Evolutionary conservation across 2,113 vertebrate species (phyloP).

Genomic region (rat (Rattus norvegicus)): DNA sequence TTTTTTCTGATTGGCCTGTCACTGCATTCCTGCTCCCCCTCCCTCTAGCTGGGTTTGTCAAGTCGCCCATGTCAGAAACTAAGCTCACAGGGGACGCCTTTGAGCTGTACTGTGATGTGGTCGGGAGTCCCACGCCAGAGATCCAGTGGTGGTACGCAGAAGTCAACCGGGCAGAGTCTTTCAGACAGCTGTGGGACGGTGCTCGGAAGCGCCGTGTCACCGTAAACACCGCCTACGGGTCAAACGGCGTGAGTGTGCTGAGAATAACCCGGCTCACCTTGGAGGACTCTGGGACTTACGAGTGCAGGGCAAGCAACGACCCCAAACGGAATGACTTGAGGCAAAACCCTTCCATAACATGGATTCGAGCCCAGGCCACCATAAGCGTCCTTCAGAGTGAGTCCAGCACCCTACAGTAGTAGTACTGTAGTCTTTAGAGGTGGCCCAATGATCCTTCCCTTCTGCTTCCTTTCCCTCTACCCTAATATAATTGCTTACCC

Average conservation of each 20-base stretch:
- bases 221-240: slow-evolving; percentile 97
- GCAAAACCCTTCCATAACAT: slow-evolving; percentile 98
- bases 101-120: slow-evolving; percentile 99
- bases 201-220: slow-evolving; percentile 96
- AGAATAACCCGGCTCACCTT: slow-evolving; percentile 95
- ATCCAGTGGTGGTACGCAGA: slow-evolving; percentile 99
- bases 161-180: slow-evolving; percentile 98
- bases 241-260: slow-evolving; percentile 98
- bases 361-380: slow-evolving; percentile 99
- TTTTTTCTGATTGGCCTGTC: slow-evolving; percentile 86
- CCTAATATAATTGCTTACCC: slow-evolving; percentile 73
- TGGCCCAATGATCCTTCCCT: slow-evolving; percentile 85
- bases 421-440: slow-evolving; percentile 93
- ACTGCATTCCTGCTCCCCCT: slow-evolving; percentile 90
- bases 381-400: slow-evolving; percentile 99
- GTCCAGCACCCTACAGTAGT: slow-evolving; percentile 90
- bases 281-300: slow-evolving; percentile 99
- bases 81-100: slow-evolving; percentile 99
- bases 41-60: slow-evolving; percentile 99
- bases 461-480: slow-evolving; percentile 76
- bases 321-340: slow-evolving; percentile 98
- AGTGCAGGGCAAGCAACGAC: slow-evolving; percentile 99
- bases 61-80: slow-evolving; percentile 99
- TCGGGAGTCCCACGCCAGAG: slow-evolving; percentile 98
- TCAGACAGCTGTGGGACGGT: slow-evolving; percentile 99